These are phyloP conservation scores for Pempheris klunzingeri DNA, from an alignment of 2,797 vertebrate genomes.

Conservation along the genomic window DNA sequence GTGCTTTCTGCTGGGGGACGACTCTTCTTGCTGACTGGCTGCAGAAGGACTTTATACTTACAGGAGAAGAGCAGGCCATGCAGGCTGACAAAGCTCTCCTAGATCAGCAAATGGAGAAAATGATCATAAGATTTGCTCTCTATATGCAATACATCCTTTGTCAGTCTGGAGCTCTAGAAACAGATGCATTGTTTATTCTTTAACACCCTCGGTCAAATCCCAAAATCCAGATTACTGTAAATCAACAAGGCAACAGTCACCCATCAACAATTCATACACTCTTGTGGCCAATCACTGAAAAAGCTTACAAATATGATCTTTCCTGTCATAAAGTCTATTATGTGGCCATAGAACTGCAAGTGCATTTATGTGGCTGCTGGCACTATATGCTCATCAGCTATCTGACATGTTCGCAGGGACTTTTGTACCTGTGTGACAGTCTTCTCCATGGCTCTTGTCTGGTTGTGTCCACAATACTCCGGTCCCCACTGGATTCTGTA, in stretches of 20 bases:
- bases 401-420: background rate
- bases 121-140: background rate
- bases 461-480: constrained; percentile 89
- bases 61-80: constrained; percentile 91
- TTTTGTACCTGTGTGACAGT: constrained; percentile 84
- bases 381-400: background rate
- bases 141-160: background rate
- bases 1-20: constrained; percentile 83
- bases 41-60: constrained; percentile 92
- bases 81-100: constrained; percentile 91
- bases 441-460: constrained; percentile 81
- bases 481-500: constrained; percentile 91
- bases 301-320: background rate
- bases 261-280: background rate
- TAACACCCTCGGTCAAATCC: too few relatives aligned
- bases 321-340: background rate
- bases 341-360: background rate
- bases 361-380: background rate
- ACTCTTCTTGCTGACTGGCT: constrained; percentile 82
- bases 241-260: background rate
- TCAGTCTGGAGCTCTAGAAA: background rate
- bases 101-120: background rate
- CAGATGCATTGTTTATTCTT: too few relatives aligned
- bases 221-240: background rate
- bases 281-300: too few relatives aligned